Conservation (phyloP, 2,888 invertebrate species). For the Ashinkailepas kermadecensis region DNA sequence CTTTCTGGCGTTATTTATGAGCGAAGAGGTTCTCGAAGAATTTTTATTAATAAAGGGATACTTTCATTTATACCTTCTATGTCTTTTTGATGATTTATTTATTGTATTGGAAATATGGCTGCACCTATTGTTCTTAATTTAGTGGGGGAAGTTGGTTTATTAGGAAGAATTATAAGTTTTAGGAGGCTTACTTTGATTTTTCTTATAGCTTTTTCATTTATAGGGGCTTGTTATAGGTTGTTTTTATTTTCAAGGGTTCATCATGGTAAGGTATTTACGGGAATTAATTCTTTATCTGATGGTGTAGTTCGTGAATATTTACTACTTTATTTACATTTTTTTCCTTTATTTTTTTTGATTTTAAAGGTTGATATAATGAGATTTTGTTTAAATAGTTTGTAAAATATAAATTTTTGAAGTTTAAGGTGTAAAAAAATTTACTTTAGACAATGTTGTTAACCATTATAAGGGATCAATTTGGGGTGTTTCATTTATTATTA, state of each 20-base stretch:
- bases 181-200: not conserved
- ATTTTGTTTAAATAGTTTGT: not conserved
- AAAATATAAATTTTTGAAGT: not conserved
- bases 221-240: not conserved
- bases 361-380: not conserved
- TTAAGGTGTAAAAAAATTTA: no score
- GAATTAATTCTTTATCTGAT: not conserved
- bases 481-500: no score
- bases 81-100: not conserved
- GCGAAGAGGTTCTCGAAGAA: not conserved
- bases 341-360: not conserved
- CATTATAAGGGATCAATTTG: no score
- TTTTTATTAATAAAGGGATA: not conserved
- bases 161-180: not conserved
- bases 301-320: not conserved
- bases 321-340: not conserved
- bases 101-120: not conserved
- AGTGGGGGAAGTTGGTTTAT: not conserved
- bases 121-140: not conserved
- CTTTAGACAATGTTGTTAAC: not conserved
- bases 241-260: not conserved
- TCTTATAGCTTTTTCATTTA: not conserved
- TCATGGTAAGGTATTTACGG: not conserved
- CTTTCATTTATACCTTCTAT: not conserved
- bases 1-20: not conserved